Evolutionary conservation across 1,140 invertebrate species (phyloP), one percentile per base, ranked within the genome.

Genomic region (Diorhabda elongata): DNA sequence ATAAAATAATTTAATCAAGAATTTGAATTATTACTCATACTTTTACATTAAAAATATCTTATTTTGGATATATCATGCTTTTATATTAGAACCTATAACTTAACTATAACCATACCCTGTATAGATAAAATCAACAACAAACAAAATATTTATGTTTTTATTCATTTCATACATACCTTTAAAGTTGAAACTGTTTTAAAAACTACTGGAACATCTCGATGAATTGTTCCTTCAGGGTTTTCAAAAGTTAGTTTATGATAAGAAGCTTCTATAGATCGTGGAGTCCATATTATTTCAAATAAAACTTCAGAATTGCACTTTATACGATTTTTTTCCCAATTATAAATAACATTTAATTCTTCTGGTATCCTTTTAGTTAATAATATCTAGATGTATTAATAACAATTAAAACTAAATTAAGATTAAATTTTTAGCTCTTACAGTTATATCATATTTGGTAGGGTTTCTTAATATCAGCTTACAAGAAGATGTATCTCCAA

Each of bases 141-240:
- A 52, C 47, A 52, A 52, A 5, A 5, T 6, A 52, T 6, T 6
- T 52, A 52, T 6, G 9, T 9, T 52, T 52, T 52, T 52, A 2
- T 5, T 52, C 26, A 58, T 58, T 63, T 69, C 26, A 56, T 7
- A 73, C 61, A 68, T 68, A 77, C 74, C 67, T 72, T 78, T 41
- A 66, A 60, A 45, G 47, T 6, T 52, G 47, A 42, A 6, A 68
- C 44, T 43, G 75, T 67, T 78, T 88, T 88, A 2, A 88, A 84
- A 3, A 87, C 84, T 44, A 91, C 76, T 62, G 86, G 81, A n/a
- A 91, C 83, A 73, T 90, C 89, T 78, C 88, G 87, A 73, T 87
- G 85, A 11, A 88, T 85, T 52, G 44, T 64, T 71, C 85, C 84
- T 64, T 85, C 84, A 62, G 83, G 86, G 80, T 90, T 88, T 1